A percentile compares a stretch with the other conserved stretches of the same genome.
phyloP scores from a whole-genome alignment of 2,888 invertebrate genomes.

The Hypselothyrea guttata region DNA sequence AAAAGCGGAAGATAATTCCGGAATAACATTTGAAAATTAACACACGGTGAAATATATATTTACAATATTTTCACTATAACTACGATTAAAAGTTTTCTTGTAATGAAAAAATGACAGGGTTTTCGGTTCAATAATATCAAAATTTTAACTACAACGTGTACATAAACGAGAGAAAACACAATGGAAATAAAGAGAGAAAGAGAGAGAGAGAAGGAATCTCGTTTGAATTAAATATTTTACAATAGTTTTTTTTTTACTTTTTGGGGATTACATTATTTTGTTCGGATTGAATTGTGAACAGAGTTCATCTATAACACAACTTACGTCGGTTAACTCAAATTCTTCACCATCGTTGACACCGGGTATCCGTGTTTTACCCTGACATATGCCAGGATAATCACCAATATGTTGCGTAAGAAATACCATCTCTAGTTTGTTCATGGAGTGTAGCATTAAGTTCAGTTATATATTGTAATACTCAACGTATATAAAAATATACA shows the following conservation, averaged over 20 bases:
- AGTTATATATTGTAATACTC: conserved; percentile 26
- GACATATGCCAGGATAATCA: conserved; percentile 95
- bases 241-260: conserved; percentile 45
- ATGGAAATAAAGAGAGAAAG: conserved; percentile 38
- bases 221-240: conserved; percentile 47
- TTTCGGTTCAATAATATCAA: conserved; percentile 39
- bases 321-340: conserved; percentile 93
- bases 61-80: conserved; percentile 66
- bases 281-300: not conserved
- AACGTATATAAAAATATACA: conserved; percentile 8
- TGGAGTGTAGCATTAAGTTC: conserved; percentile 35
- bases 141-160: conserved; percentile 55
- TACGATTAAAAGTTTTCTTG: too few species aligned
- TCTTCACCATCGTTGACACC: conserved; percentile 96
- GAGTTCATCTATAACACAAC: conserved; percentile 82
- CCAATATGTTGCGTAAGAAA: conserved; percentile 92
- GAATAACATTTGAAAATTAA: conserved; percentile 81
- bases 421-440: conserved; percentile 87
- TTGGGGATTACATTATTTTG: conserved; percentile 25
- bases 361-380: conserved; percentile 97
- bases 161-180: conserved; percentile 24
- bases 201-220: conserved; percentile 46
- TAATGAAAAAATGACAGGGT: conserved; percentile 42
- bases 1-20: conserved; percentile 77
- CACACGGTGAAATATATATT: conserved; percentile 62